Percentiles rank a stretch among this genome's conserved stretches.
These are phyloP conservation scores for Castor canadensis DNA, from an alignment of 2,113 vertebrate species.

Conservation along the genomic window DNA sequence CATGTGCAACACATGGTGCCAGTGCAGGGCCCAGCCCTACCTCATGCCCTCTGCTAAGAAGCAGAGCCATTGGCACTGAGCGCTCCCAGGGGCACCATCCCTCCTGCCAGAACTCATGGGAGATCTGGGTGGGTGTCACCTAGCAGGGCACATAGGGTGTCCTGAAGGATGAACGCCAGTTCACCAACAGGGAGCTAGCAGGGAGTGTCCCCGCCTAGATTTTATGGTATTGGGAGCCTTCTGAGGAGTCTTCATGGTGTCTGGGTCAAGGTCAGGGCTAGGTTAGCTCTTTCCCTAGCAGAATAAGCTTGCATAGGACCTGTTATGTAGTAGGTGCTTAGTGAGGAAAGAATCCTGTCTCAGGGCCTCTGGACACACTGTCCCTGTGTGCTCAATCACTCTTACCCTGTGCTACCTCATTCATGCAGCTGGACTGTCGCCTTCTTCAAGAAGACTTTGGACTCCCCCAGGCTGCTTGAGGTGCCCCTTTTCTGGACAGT, in stretches of 20 bases:
- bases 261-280: neutral
- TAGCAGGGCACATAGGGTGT: neutral
- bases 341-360: neutral
- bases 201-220: neutral
- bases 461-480: neutral
- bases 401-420: neutral
- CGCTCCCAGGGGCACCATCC: neutral
- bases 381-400: rapidly evolving
- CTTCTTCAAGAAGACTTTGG: neutral
- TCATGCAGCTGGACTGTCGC: neutral
- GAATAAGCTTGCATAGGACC: neutral
- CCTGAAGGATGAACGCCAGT: neutral
- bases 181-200: neutral
- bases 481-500: neutral
- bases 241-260: neutral
- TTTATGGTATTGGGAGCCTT: neutral
- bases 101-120: neutral
- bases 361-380: neutral
- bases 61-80: neutral
- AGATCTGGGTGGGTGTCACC: neutral
- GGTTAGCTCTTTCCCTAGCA: neutral
- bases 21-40: no score
- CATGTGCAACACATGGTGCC: neutral
- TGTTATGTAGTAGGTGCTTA: neutral
- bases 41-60: neutral